phyloP scores from a whole-genome alignment of 2,797 vertebrate genomes.

The Pyrocephalus nanus region DNA sequence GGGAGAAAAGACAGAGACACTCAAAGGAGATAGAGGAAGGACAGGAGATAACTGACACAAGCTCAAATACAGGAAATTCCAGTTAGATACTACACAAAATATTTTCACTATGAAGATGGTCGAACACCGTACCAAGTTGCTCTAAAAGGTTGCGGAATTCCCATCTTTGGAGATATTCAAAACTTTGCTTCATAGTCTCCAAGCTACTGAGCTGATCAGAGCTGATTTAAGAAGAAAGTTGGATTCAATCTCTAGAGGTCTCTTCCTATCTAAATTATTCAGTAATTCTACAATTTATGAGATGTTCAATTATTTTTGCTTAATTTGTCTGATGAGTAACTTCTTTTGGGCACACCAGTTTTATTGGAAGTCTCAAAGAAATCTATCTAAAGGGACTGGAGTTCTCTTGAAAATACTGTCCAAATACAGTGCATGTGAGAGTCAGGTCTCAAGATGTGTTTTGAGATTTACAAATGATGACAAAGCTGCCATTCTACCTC shows the following conservation, averaged over 20 bases:
- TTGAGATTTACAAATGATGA: not conserved
- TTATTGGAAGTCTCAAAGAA: not conserved
- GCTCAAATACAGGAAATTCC: not conserved
- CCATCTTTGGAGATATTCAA: not conserved
- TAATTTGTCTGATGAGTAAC: not conserved
- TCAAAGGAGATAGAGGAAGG: not conserved
- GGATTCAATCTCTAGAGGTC: not conserved
- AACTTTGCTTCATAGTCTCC: not conserved
- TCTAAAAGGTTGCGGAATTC: not conserved
- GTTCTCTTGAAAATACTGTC: not conserved
- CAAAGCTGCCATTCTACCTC: not conserved
- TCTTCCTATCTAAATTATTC: not conserved
- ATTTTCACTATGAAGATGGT: not conserved
- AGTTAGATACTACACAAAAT: not conserved
- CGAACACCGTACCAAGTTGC: not conserved
- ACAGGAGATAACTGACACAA: not conserved
- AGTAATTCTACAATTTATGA: not conserved
- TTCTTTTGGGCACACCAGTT: not conserved
- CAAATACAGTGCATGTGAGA: not conserved
- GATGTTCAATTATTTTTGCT: not conserved
- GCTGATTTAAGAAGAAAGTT: not conserved
- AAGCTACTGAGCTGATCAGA: rapidly evolving
- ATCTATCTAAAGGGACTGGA: not conserved
- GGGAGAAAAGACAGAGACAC: not conserved
- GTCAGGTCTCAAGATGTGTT: not conserved